Base-by-base conservation (phyloP, 2,113 vertebrate genomes). In the Platysteira castanea region DNA sequence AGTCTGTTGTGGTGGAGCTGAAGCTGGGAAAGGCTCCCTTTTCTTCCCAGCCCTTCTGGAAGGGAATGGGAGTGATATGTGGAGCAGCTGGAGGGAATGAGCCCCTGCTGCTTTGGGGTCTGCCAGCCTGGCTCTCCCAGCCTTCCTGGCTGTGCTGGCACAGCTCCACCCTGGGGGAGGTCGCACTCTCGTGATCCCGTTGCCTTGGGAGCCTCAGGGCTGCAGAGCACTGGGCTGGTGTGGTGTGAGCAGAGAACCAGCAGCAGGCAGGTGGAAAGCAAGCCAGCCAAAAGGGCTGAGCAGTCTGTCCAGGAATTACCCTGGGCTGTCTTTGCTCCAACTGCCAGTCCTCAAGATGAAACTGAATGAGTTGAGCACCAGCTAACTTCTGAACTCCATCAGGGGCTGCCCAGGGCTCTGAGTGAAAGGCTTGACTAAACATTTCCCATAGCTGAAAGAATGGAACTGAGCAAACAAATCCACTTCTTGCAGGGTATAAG, bases 381-480 rank as follows among this genome's bases (percentile, higher is more conserved):
- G 19, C 23, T 67, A 85, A 91, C 39, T 73, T 15, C 14, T 79
- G 28, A 44, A 20, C n/a, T 79, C 65, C 70, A 39, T 8, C 22
- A 50, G 42, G 75, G 46, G 28, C 54, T 65, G 33, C 42, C 50
- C 59, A 35, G 67, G 85, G 57, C 61, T 94, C 41, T 9, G 39
- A 60, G 75, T 46, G 54, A 80, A 85, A 90, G 23, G 82, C 59
- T 83, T 78, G 33, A 52, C n/a, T 92, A 91, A 94, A 77, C 75
- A 77, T 21, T 87, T 63, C 28, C 67, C 0, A 3, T 61, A 21
- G 11, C 23, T 6, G 1, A 49, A 76, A 79, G 67, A 87, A 22
- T 37, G 76, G 44, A 15, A 0, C 63, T 76, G 70, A 91, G 87
- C 87, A 86, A 94, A 95, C 46, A 89, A 90, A 92, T 90, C 37